Evolutionary conservation across 2,888 invertebrate genomes (phyloP), one percentile per base, ranked within the genome.

Genomic region (Drosophila hamatofila): DNA sequence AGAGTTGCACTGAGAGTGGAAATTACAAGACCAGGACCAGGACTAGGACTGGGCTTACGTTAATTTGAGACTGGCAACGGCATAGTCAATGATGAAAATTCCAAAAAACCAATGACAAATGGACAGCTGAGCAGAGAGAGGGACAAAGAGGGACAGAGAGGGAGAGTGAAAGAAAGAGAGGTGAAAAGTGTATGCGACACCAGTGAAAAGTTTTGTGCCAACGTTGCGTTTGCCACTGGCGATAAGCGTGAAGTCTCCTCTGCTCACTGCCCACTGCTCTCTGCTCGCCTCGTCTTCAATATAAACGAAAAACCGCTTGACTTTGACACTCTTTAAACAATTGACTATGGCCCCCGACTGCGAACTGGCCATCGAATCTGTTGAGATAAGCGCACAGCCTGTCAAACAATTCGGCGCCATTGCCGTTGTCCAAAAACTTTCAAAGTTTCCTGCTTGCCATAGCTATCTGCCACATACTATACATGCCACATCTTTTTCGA

Each of bases 241-340:
- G 83, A 86, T 85, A 88, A 88, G 84, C 72, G 16, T 16, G 23
- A 44, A 27, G 41, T 44, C 44, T 2, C 39, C 44, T 2, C 39
- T n/a, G 6, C 37, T 37, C 16, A 9, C 7, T 39, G n/a, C 16
- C 9, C 11, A 0, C 41, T 18, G 41, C 37, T 23, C 41, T 4
- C 56, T 18, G 18, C 37, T 21, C n/a, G n/a, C 37, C 18, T 18
- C 18, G 9, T 27, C 25, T 9, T 39, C 39, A 71, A 70, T 52
- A 46, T 55, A 70, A 64, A 58, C 74, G 64, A 60, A 69, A 69
- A 63, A 72, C 57, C 88, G 85, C 83, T 85, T 86, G 88, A 88
- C 88, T 88, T 83, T 85, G 88, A 88, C 84, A 85, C 86, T 88
- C 86, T 83, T 85, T 85, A 85, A 85, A 85, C 84, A 85, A 85